A percentile compares a stretch with the other conserved stretches of the same genome.
Evolutionary conservation across 2,113 vertebrate species (phyloP).

Genomic region (Donacobius atricapilla): DNA sequence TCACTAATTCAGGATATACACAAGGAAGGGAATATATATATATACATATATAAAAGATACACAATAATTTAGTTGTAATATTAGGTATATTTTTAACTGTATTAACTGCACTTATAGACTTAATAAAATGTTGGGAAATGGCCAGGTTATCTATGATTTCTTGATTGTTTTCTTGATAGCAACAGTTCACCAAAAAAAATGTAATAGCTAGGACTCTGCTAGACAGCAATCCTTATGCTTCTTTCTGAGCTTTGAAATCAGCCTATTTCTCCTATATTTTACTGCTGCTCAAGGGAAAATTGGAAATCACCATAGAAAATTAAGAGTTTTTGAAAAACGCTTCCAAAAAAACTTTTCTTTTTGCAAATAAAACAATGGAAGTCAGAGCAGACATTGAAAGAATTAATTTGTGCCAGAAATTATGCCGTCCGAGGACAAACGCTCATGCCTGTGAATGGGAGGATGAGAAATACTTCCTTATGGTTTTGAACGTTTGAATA

Average conservation of each 20-base stretch:
- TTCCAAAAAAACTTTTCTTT: not conserved
- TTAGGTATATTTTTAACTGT: not conserved
- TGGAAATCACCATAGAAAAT: not conserved
- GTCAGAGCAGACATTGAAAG: not conserved
- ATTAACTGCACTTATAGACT: not conserved
- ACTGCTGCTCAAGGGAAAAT: not conserved
- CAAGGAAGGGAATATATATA: not conserved
- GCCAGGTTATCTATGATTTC: not conserved
- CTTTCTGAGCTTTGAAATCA: not conserved
- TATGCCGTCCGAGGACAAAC: not conserved
- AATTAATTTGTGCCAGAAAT: not conserved
- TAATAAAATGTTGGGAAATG: not conserved
- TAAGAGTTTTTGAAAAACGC: not conserved
- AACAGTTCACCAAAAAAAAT: not conserved
- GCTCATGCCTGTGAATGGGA: not conserved
- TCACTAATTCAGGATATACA: not conserved
- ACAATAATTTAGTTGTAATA: not conserved
- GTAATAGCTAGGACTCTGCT: not conserved
- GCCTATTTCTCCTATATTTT: not conserved
- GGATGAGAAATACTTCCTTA: not conserved
- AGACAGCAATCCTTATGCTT: not conserved
- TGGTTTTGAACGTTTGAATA: not conserved
- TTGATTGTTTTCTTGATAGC: not conserved
- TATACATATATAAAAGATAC: not conserved
- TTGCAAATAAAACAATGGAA: not conserved